These are phyloP conservation scores for Orthosia cruda DNA, from an alignment of 2,888 invertebrate species.

Conservation along the genomic window DNA sequence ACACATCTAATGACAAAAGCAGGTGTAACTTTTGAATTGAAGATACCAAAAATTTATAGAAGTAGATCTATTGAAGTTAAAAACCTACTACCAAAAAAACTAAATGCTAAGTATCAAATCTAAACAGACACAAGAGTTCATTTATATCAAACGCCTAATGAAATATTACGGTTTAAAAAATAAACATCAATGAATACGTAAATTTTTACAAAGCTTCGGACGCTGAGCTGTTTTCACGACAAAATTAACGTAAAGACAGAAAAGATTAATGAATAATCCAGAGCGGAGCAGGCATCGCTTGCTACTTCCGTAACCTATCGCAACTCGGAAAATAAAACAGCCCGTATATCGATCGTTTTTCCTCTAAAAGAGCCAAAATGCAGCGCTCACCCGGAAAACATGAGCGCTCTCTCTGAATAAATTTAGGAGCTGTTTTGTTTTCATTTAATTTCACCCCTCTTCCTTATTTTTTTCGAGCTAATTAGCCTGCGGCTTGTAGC, in stretches of 20 bases:
- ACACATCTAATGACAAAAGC: background rate
- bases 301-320: constrained; percentile 38
- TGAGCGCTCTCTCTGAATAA: constrained; percentile 30
- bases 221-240: constrained; percentile 41
- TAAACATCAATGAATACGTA: constrained; percentile 21
- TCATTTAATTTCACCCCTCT: constrained; percentile 56
- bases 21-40: background rate
- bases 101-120: background rate
- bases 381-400: constrained; percentile 14
- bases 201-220: constrained; percentile 32
- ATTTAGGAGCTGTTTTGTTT: constrained; percentile 52
- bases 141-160: background rate
- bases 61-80: background rate
- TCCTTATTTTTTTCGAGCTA: constrained; percentile 60
- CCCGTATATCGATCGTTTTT: constrained; percentile 22
- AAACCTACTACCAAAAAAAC: background rate
- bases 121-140: background rate
- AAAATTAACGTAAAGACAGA: constrained; percentile 53
- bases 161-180: background rate
- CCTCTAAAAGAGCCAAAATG: constrained; percentile 12
- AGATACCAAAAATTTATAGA: background rate
- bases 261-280: constrained; percentile 63
- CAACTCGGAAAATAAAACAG: constrained; percentile 45
- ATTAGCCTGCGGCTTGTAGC: constrained; percentile 53
- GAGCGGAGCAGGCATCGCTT: constrained; percentile 39